Percentiles rank a stretch among this genome's conserved stretches.
Conservation (phyloP, 2,113 vertebrate species). For the Sphaerodactylus townsendi region DNA sequence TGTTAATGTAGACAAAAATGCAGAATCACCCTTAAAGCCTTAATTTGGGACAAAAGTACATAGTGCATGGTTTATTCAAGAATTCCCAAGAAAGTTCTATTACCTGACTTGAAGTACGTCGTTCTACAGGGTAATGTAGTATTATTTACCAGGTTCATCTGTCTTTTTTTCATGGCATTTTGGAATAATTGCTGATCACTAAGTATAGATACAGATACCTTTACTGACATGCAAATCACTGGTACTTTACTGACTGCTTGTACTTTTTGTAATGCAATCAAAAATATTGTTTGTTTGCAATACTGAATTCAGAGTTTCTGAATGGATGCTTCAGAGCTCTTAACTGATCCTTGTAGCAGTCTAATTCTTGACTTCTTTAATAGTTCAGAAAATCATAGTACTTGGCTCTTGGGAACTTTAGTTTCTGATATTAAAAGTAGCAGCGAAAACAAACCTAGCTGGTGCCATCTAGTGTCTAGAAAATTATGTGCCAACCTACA, state of each 20-base stretch:
- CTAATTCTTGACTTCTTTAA: too few relatives aligned
- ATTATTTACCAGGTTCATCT: background rate
- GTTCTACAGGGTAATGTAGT: background rate
- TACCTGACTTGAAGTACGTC: background rate
- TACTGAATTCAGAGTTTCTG: background rate
- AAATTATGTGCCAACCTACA: background rate
- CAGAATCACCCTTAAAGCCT: background rate
- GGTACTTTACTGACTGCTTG: background rate
- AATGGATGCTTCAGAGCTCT: background rate
- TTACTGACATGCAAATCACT: too few relatives aligned
- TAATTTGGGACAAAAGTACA: background rate
- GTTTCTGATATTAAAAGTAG: too few relatives aligned
- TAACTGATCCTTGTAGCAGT: background rate
- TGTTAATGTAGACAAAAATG: background rate
- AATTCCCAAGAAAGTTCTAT: background rate
- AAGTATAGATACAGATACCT: too few relatives aligned
- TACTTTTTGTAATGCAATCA: background rate
- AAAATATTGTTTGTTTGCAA: background rate
- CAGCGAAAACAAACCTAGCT: background rate
- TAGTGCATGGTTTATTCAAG: too few relatives aligned
- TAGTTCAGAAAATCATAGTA: too few relatives aligned
- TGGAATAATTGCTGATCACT: background rate
- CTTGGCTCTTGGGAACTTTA: too few relatives aligned
- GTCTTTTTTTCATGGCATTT: background rate
- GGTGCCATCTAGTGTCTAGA: constrained; percentile 4